Evolutionary conservation across 2,797 vertebrate genomes (phyloP).

Genomic region (Diceros bicornis): DNA sequence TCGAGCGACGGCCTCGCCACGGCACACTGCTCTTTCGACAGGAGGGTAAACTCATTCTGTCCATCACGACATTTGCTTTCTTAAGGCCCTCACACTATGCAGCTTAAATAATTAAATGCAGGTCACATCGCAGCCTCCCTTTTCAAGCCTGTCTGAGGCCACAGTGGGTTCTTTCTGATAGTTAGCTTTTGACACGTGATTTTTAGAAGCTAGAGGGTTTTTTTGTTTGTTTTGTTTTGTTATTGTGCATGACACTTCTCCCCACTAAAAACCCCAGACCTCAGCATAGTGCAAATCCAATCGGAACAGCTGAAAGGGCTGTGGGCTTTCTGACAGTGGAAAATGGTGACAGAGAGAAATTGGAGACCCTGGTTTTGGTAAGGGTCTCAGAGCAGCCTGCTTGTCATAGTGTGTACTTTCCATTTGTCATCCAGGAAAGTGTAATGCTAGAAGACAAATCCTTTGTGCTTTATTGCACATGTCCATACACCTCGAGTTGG

Average conservation of each 20-base stretch:
- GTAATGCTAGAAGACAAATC: constrained; percentile 79
- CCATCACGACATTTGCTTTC: constrained; percentile 77
- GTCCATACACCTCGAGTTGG: neutral
- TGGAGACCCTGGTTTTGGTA: constrained; percentile 70
- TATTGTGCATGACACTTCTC: neutral
- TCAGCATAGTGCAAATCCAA: constrained; percentile 12
- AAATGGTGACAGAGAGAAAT: constrained; percentile 76
- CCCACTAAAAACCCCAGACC: neutral
- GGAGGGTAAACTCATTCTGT: constrained; percentile 86
- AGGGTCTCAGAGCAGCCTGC: constrained; percentile 75
- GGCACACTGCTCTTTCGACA: constrained; percentile 85
- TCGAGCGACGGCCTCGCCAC: constrained; percentile 79
- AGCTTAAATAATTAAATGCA: constrained; percentile 81
- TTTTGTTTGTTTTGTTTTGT: constrained; percentile 45
- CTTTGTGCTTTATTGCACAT: constrained; percentile 63
- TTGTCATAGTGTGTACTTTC: constrained; percentile 90
- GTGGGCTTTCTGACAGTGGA: constrained; percentile 68
- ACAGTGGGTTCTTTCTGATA: constrained; percentile 42
- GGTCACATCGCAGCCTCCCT: constrained; percentile 33
- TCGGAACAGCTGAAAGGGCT: constrained; percentile 66
- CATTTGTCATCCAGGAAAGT: constrained; percentile 90
- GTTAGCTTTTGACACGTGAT: constrained; percentile 20
- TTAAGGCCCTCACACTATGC: constrained; percentile 54
- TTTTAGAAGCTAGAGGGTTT: neutral
- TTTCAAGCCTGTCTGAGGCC: constrained; percentile 63